Conservation (phyloP, 2,797 vertebrate genomes). For the Gobio occitaniae region DNA sequence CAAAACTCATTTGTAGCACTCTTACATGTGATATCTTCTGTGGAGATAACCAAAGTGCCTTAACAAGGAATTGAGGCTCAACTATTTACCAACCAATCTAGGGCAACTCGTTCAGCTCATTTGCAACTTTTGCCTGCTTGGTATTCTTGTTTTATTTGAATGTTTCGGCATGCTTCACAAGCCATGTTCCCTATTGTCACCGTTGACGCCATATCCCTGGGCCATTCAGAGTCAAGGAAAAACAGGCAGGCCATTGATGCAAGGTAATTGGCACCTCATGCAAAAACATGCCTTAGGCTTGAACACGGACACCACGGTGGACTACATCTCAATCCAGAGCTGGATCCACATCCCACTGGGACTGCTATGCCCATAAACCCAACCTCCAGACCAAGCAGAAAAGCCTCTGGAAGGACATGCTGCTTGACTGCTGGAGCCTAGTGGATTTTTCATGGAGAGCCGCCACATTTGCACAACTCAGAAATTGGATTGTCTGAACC, state of each 20-base stretch:
- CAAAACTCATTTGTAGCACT: conserved; percentile 46
- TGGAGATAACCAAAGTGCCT: conserved; percentile 37
- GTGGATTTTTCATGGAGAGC: conserved; percentile 56
- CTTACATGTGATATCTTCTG: conserved; percentile 45
- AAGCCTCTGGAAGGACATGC: conserved; percentile 67
- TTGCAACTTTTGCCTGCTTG: not conserved
- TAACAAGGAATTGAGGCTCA: conserved; percentile 41
- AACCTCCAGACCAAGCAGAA: conserved; percentile 56
- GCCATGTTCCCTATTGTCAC: conserved; percentile 36
- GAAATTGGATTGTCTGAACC: conserved; percentile 47
- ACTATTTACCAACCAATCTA: not conserved
- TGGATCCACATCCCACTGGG: conserved; percentile 70
- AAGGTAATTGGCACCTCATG: conserved; percentile 70
- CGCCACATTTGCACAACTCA: conserved; percentile 44
- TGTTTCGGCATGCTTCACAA: conserved; percentile 30
- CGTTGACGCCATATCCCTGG: conserved; percentile 14
- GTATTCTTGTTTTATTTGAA: conserved; percentile 30
- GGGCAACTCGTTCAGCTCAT: conserved; percentile 9
- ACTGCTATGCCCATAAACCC: conserved; percentile 62
- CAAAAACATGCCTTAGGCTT: conserved; percentile 69
- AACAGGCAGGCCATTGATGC: conserved; percentile 57
- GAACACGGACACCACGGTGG: conserved; percentile 66
- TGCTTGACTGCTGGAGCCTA: conserved; percentile 39
- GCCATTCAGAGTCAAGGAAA: conserved; percentile 47
- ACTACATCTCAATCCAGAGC: conserved; percentile 73